Percentiles rank a stretch among this genome's conserved stretches.
phyloP scores from a whole-genome alignment of 2,888 invertebrate genomes.

The Chrysolina haemoptera region DNA sequence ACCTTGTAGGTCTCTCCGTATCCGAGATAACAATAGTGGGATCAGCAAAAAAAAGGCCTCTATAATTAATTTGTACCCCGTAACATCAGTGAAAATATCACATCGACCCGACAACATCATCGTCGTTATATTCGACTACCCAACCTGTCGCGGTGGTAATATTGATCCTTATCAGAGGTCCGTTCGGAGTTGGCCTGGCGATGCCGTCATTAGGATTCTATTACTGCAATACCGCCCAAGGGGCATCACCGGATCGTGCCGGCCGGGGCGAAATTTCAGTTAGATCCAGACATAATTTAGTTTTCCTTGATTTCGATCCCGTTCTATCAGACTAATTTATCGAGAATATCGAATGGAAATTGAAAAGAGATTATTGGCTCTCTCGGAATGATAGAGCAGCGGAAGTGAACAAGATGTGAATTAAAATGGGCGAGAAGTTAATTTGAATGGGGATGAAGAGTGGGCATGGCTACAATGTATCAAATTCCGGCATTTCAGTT shows the following conservation, averaged over 20 bases:
- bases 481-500: no score
- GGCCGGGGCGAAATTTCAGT: constrained; percentile 24
- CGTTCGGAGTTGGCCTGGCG: constrained; percentile 12
- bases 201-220: constrained; percentile 30
- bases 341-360: constrained; percentile 28
- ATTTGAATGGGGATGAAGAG: constrained; percentile 10
- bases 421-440: constrained; percentile 19
- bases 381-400: constrained; percentile 6
- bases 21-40: no score
- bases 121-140: not conserved
- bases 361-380: constrained; percentile 32
- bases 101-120: not conserved
- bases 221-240: constrained; percentile 24
- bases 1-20: no score
- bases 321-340: constrained; percentile 30
- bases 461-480: not conserved
- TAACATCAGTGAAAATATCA: not conserved
- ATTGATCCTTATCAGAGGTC: constrained; percentile 11
- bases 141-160: constrained; percentile 10
- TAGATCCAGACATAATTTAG: constrained; percentile 26
- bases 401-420: constrained; percentile 12
- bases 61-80: no score
- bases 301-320: constrained; percentile 26
- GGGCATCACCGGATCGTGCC: constrained; percentile 23
- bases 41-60: no score